Conservation (phyloP, 2,888 invertebrate genomes). For the Tipula unca region DNA sequence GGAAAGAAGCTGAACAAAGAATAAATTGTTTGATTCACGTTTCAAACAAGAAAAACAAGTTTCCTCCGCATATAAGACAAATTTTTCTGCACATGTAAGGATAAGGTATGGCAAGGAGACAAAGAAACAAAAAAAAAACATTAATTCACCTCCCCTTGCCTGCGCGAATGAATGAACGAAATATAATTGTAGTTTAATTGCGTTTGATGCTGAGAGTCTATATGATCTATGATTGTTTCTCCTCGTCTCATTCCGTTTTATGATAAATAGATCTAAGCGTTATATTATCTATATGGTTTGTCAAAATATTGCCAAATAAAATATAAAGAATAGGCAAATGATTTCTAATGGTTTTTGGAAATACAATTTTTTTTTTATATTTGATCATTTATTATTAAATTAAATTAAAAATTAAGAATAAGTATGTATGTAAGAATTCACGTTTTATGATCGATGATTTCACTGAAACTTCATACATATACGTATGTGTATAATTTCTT, state of each 20-base stretch:
- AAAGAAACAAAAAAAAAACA: not conserved
- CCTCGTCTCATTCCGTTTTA: not conserved
- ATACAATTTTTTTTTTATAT: not conserved
- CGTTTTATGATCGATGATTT: slow-evolving; percentile 14
- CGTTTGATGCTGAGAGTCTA: not conserved
- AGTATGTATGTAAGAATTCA: not conserved
- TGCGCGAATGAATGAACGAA: not conserved
- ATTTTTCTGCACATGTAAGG: not conserved
- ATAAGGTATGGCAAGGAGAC: not conserved
- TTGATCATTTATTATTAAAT: slow-evolving; percentile 14
- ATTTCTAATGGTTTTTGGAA: not conserved
- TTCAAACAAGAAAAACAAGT: not conserved
- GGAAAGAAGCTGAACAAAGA: not conserved
- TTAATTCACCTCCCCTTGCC: not conserved
- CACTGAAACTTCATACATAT: not conserved
- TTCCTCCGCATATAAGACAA: slow-evolving; percentile 2
- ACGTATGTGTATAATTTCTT: not conserved
- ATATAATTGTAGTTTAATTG: slow-evolving; percentile 8
- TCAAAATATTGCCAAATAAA: slow-evolving; percentile 3
- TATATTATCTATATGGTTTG: not conserved
- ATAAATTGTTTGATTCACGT: not conserved
- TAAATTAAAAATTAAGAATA: not conserved
- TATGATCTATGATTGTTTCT: not conserved
- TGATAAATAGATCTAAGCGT: not conserved
- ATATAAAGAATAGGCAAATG: not conserved